phyloP scores from a whole-genome alignment of 2,113 vertebrate genomes.

The Mobula hypostoma region DNA sequence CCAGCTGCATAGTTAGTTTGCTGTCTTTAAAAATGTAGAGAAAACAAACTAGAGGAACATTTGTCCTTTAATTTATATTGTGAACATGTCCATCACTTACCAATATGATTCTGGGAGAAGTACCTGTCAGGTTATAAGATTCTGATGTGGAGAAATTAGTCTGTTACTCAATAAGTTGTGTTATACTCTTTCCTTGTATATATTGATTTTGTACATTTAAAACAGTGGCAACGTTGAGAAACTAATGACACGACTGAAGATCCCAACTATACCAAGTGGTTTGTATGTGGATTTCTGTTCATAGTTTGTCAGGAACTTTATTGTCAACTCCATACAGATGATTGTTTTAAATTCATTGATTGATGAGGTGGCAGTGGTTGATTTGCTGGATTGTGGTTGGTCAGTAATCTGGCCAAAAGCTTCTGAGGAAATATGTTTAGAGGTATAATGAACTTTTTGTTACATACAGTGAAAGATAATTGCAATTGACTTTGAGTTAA shows the following conservation, averaged over 20 bases:
- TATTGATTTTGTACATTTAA: not conserved
- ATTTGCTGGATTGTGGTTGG: not conserved
- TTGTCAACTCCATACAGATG: no score
- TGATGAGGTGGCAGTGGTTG: not conserved
- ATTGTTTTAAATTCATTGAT: not conserved
- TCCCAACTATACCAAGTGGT: not conserved
- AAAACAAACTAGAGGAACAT: not conserved
- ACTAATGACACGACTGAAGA: not conserved
- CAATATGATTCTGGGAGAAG: not conserved
- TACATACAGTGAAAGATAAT: not conserved
- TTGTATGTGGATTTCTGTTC: not conserved
- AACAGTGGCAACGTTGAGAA: not conserved
- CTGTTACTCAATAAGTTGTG: not conserved
- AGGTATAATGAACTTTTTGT: not conserved
- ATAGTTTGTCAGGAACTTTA: not conserved
- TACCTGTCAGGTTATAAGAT: not conserved
- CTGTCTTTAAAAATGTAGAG: not conserved
- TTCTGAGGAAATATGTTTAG: not conserved
- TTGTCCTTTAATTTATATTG: no score
- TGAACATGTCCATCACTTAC: no score
- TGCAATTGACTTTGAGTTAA: not conserved
- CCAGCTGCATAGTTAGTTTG: not conserved
- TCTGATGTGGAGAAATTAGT: not conserved
- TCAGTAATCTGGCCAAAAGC: not conserved
- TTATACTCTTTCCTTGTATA: not conserved